Percentiles rank a stretch among this genome's conserved stretches.
Evolutionary conservation across 2,113 vertebrate species (phyloP).

Genomic region (Centropus bengalensis): DNA sequence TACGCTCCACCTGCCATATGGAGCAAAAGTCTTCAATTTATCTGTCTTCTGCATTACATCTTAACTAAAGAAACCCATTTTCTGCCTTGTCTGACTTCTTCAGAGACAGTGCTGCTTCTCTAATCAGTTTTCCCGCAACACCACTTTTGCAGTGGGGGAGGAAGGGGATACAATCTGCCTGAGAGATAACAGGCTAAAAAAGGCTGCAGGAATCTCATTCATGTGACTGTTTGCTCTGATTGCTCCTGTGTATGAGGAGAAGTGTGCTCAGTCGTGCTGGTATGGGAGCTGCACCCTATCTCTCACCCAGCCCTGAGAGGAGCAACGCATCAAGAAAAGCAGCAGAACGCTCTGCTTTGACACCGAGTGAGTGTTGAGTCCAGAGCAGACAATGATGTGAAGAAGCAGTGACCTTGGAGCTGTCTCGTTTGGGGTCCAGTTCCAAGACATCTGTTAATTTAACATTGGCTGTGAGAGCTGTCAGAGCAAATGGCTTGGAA

Average conservation of each 20-base stretch:
- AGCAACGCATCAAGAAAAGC: not conserved
- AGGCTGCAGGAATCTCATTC: not conserved
- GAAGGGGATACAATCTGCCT: not conserved
- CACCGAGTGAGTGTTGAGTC: not conserved
- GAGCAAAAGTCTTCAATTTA: slow-evolving; percentile 8
- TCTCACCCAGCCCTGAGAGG: not conserved
- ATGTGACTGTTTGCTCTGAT: not conserved
- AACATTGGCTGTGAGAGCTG: not conserved
- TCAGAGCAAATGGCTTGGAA: slow-evolving; percentile 1
- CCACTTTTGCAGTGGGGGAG: not conserved
- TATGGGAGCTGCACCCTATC: not conserved
- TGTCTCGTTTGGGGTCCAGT: not conserved
- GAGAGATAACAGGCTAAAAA: not conserved
- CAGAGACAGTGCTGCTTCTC: not conserved
- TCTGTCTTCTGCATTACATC: not conserved
- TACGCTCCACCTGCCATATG: not conserved
- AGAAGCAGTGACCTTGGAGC: not conserved
- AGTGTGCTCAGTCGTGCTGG: rapidly evolving
- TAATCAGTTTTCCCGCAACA: not conserved
- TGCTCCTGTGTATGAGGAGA: not conserved
- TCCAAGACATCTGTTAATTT: slow-evolving; percentile 47
- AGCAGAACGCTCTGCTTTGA: not conserved
- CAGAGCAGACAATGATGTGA: not conserved
- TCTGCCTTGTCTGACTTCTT: not conserved
- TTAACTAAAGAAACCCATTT: not conserved